These are phyloP conservation scores for Heliconius charithonia DNA, from an alignment of 2,888 invertebrate species.

Conservation along the genomic window DNA sequence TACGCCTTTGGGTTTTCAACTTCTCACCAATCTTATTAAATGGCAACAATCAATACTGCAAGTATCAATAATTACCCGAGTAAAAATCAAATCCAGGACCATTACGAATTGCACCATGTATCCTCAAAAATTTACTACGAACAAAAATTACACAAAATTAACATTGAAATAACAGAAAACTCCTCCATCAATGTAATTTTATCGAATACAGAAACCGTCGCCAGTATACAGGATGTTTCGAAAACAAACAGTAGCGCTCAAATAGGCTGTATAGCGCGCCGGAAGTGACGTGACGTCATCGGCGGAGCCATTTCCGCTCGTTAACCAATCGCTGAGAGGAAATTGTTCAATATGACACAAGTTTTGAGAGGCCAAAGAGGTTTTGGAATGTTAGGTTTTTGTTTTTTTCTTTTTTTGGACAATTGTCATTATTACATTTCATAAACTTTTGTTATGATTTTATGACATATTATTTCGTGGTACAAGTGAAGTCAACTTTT, in stretches of 20 bases:
- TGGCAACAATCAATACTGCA: no score
- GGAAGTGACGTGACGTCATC: slow-evolving; percentile 65
- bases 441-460: background rate
- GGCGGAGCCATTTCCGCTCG: slow-evolving; percentile 67
- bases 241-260: slow-evolving; percentile 44
- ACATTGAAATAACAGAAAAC: slow-evolving; percentile 17
- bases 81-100: no score
- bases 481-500: no score
- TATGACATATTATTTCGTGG: no score
- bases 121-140: background rate
- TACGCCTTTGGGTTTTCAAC: background rate
- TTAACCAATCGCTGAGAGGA: slow-evolving; percentile 69
- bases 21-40: no score
- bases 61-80: no score
- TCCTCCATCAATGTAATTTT: slow-evolving; percentile 20
- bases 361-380: slow-evolving; percentile 35
- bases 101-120: background rate
- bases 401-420: slow-evolving; percentile 2
- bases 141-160: background rate
- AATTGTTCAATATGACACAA: slow-evolving; percentile 55
- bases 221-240: slow-evolving; percentile 34
- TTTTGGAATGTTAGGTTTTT: slow-evolving; percentile 18
- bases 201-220: slow-evolving; percentile 22
- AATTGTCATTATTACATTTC: background rate
- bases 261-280: slow-evolving; percentile 51